Percentiles rank a stretch among this genome's conserved stretches.
Evolutionary conservation across 2,797 vertebrate genomes (phyloP).

Genomic region (Pitangus sulphuratus): DNA sequence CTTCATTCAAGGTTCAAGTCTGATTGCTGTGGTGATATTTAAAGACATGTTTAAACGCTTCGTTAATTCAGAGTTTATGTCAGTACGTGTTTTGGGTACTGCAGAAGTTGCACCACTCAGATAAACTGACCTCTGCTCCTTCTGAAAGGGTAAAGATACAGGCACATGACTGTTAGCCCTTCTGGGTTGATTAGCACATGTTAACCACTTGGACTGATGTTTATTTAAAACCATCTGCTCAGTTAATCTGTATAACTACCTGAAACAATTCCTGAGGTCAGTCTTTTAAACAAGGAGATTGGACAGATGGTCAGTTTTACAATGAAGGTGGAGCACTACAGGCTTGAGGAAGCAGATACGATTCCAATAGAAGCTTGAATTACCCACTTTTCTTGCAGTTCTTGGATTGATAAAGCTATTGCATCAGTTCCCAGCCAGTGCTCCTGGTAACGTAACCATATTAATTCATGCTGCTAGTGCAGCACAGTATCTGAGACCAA

Average conservation of each 20-base stretch:
- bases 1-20: not conserved
- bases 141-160: not conserved
- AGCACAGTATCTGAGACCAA: not conserved
- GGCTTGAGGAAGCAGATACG: conserved; percentile 3
- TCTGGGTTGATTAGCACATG: not conserved
- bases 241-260: conserved; percentile 15
- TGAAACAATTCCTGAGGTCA: conserved; percentile 13
- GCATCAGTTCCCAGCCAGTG: not conserved
- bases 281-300: conserved; percentile 4
- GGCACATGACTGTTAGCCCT: not conserved
- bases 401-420: not conserved
- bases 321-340: not conserved
- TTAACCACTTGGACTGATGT: conserved; percentile 27
- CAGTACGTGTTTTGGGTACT: not conserved
- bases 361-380: conserved; percentile 3
- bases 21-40: not conserved
- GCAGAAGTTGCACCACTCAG: not conserved
- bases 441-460: not conserved
- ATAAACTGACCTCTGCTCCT: not conserved
- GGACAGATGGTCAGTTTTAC: conserved; percentile 4
- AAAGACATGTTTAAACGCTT: not conserved
- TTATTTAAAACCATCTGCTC: conserved; percentile 48
- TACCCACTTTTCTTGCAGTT: not conserved
- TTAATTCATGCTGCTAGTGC: not conserved
- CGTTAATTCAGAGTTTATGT: not conserved